These are phyloP conservation scores for Hypomecis atomaria DNA, from an alignment of 2,888 invertebrate genomes.

Conservation along the genomic window DNA sequence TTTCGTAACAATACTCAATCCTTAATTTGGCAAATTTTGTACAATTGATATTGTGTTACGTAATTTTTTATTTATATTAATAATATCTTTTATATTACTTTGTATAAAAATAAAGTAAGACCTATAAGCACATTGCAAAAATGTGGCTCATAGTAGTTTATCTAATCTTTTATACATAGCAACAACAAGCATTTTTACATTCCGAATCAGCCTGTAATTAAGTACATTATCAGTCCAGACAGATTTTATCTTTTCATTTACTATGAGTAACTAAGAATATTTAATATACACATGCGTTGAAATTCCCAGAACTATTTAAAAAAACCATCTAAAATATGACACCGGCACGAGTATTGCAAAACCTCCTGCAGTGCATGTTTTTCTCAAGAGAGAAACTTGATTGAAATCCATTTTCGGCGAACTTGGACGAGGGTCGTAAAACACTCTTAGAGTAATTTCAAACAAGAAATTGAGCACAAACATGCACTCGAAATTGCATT, in stretches of 20 bases:
- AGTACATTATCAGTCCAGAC: neutral
- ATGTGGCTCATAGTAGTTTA: neutral
- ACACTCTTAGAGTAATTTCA: slow-evolving; percentile 36
- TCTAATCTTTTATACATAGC: slow-evolving; percentile 13
- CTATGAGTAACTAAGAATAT: neutral
- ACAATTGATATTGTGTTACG: too few relatives aligned
- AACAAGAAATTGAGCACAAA: slow-evolving; percentile 34
- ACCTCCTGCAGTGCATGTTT: neutral
- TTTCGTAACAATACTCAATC: too few relatives aligned
- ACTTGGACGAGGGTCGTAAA: slow-evolving; percentile 21
- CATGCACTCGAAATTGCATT: slow-evolving; percentile 43
- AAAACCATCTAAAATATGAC: neutral
- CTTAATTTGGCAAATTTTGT: too few relatives aligned
- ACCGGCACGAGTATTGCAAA: neutral
- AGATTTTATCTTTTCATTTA: slow-evolving; percentile 2
- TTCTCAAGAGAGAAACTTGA: slow-evolving; percentile 20
- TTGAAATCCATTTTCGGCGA: slow-evolving; percentile 36
- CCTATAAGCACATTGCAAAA: neutral
- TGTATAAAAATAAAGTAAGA: neutral
- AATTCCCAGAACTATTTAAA: too few relatives aligned
- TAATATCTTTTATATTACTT: neutral
- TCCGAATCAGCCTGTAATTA: slow-evolving; percentile 4
- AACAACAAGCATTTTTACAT: slow-evolving; percentile 6
- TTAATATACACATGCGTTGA: too few relatives aligned
- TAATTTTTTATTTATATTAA: too few relatives aligned